Evolutionary conservation across 2,888 invertebrate species (phyloP), one percentile per base, ranked within the genome.

Genomic region (Parapristionchus giblindavisi): DNA sequence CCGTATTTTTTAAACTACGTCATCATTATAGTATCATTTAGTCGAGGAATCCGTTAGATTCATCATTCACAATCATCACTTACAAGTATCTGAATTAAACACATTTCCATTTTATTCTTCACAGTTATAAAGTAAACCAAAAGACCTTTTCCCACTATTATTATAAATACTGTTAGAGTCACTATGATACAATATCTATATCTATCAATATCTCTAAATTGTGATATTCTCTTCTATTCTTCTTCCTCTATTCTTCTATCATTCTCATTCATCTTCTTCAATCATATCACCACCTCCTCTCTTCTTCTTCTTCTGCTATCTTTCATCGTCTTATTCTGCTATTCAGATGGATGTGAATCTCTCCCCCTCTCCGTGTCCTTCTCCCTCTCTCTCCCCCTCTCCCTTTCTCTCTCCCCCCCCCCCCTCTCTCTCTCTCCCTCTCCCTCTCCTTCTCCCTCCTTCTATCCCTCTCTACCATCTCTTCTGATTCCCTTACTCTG

Each of bases 341-440:
- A n/a, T n/a, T n/a, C n/a, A n/a, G n/a, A n/a, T n/a, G n/a, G n/a
- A n/a, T n/a, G n/a, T 14, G 58, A 3, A 21, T 36, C 61, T 61
- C 38, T 29, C 11, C 21, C 38, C 1, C 38, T 2, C 14, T 1
- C 56, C 58, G 14, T 58, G 32, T 58, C 29, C 29, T 29, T 32
- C 21, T 61, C 61, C 24, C 34, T n/a, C 34, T 34, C 34, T 38
- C 61, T 61, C 36, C 38, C 38, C 61, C 36, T 6, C 36, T 34
- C 8, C 11, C 34, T 56, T 58, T 27, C 29, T 58, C 58, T 58
- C 32, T 21, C n/a, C 58, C 54, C n/a, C 8, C 32, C 38, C 27
- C 32, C 27, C 56, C 61, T 66, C 61, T 60, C 73, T 27, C 63
- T 61, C 3, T 65, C 71, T 75, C 71, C 36, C 43, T 48, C 70